Percentiles rank a stretch among this genome's conserved stretches.
Conservation (phyloP, 2,888 invertebrate genomes). For the Cheilosia scutellata region DNA sequence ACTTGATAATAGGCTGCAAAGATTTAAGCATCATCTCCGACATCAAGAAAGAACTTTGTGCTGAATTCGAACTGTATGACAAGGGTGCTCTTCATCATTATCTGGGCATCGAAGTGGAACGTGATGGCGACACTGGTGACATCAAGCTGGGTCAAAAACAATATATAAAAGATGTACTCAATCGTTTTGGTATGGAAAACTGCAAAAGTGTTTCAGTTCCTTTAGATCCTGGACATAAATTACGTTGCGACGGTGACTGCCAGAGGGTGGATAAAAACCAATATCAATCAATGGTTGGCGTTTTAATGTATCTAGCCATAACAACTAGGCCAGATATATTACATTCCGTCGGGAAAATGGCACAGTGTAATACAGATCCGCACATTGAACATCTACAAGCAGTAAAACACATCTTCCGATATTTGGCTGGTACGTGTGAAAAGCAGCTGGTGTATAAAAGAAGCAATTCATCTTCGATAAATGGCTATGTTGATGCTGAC, state of each 20-base stretch:
- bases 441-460: conserved; percentile 42
- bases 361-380: conserved; percentile 47
- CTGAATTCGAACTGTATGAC: conserved; percentile 30
- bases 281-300: conserved; percentile 74
- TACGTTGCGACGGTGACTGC: conserved; percentile 55
- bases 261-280: conserved; percentile 41
- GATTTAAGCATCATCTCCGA: conserved; percentile 36
- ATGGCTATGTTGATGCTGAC: conserved; percentile 46
- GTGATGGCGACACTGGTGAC: conserved; percentile 39
- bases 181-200: conserved; percentile 67
- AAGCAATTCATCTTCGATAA: conserved; percentile 4
- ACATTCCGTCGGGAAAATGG: conserved; percentile 71
- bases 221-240: conserved; percentile 27
- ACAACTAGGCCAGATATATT: conserved; percentile 73
- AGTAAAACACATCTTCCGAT: conserved; percentile 44
- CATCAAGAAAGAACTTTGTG: conserved; percentile 27
- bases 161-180: conserved; percentile 67
- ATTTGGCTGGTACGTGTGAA: conserved; percentile 34
- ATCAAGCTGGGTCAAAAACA: conserved; percentile 66
- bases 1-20: conserved; percentile 43
- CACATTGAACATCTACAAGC: conserved; percentile 40
- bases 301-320: conserved; percentile 65
- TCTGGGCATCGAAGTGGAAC: conserved; percentile 62
- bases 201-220: conserved; percentile 70
- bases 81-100: conserved; percentile 45